Evolutionary conservation across 2,888 invertebrate species (phyloP), one percentile per base, ranked within the genome.

Genomic region (Lepidochitona cinerea): DNA sequence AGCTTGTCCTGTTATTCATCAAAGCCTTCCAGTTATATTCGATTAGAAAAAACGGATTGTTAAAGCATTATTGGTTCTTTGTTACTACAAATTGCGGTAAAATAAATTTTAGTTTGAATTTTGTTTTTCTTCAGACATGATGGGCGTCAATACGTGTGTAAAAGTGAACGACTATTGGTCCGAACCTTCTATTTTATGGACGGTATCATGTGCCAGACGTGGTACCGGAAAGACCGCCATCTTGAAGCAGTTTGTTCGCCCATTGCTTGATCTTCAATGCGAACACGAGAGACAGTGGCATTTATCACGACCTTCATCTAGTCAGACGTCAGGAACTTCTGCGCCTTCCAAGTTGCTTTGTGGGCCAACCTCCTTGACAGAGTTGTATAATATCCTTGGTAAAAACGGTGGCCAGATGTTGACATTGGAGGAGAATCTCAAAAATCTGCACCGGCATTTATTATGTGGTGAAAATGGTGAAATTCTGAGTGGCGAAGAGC

Each of bases 141-240:
- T 81, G 74, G 81, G 81, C 14, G 72, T 70, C 14, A 76, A 75
- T 37, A 78, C 80, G 3, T 73, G 67, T 12, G 75, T 81, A 5
- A 76, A 75, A 29, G 81, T 80, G 64, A 77, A 81, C 68, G 70
- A 74, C 1, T 65, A 66, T 1, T 81, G 79, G 79, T 70, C 68
- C 35, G 81, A 81, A 54, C 80, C 81, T 4, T 76, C 80, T 0
- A 71, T 81, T n/a, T 35, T 81, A 36, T 81, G 81, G 81, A 75
- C 74, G 32, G 37, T 79, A 53, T 71, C 79, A 12, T 78, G 78
- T 23, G 81, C 81, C 18, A 36, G 73, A 23, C 66, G 73, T 5
- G 79, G 81, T 41, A 73, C 75, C 14, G 54, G 80, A 33, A 75
- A 79, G 59, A 78, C 80, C 12, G 79, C 81, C 49, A 80, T 77